Conservation (phyloP, 2,113 vertebrate genomes). For the Anseranas semipalmata region DNA sequence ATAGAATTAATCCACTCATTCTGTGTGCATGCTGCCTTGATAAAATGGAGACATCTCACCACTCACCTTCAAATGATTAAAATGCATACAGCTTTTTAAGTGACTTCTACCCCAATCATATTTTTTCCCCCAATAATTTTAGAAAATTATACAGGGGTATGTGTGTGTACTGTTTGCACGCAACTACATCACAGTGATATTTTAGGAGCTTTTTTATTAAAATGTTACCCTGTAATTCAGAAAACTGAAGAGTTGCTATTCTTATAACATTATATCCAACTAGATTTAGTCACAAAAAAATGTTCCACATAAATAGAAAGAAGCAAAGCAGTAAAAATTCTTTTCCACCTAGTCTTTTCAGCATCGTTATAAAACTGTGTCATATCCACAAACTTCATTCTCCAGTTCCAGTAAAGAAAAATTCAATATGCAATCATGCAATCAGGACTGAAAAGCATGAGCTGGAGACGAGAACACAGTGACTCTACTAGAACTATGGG, state of each 20-base stretch:
- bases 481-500: background rate
- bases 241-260: background rate
- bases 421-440: background rate
- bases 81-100: background rate
- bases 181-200: background rate
- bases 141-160: background rate
- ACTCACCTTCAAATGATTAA: background rate
- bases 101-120: background rate
- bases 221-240: background rate
- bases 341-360: background rate
- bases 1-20: slow-evolving; percentile 64
- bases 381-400: background rate
- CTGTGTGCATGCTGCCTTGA: background rate
- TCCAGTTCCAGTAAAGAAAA: background rate
- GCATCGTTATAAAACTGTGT: background rate
- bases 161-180: background rate
- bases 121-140: background rate
- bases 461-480: background rate
- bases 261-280: background rate
- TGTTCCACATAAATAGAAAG: background rate
- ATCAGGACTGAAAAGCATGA: background rate
- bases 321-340: background rate
- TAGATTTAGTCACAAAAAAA: background rate
- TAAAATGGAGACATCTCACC: background rate
- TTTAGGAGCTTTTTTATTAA: background rate